phyloP scores from a whole-genome alignment of 2,113 vertebrate species.

The Donacobius atricapilla region DNA sequence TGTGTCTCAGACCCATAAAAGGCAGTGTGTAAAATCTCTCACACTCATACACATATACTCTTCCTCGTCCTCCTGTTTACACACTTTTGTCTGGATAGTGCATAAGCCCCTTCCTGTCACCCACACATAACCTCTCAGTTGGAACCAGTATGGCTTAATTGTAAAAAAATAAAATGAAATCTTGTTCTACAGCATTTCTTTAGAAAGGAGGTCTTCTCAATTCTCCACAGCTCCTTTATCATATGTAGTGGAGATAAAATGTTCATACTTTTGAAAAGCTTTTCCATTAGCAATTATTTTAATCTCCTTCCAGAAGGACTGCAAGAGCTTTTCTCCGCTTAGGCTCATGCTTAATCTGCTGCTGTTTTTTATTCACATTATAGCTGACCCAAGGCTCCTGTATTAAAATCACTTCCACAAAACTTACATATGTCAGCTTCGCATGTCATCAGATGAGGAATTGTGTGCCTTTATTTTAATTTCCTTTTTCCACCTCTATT shows the following conservation, averaged over 20 bases:
- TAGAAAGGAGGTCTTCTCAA: background rate
- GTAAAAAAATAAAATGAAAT: background rate
- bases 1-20: background rate
- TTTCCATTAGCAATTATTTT: slow-evolving; percentile 4
- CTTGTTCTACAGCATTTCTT: background rate
- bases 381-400: background rate
- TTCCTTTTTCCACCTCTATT: background rate
- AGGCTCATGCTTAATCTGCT: background rate
- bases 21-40: background rate
- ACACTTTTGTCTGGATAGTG: background rate
- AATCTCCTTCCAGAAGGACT: background rate
- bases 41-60: background rate
- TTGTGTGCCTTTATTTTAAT: background rate
- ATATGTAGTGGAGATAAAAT: background rate
- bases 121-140: background rate
- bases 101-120: background rate
- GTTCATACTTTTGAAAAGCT: background rate
- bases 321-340: background rate
- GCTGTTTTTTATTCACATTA: background rate
- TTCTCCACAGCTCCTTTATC: background rate
- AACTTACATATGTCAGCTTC: background rate
- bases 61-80: background rate
- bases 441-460: background rate
- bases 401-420: background rate
- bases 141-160: background rate